Base-by-base conservation (phyloP, 2,888 invertebrate genomes). In the Xanthia icteritia region DNA sequence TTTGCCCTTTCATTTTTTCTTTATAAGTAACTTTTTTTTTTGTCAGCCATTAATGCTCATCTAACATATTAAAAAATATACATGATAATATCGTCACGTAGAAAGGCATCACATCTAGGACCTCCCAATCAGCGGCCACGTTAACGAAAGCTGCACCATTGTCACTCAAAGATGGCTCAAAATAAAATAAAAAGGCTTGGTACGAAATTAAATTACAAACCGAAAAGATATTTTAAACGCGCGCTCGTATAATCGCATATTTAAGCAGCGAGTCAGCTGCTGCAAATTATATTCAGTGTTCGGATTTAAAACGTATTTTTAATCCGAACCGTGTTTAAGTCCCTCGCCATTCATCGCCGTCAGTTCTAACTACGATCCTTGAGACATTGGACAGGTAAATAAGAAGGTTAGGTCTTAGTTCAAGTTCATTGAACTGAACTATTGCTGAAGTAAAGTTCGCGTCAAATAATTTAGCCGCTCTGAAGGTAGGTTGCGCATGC, bases 291-390 rank as follows among this genome's bases (percentile, higher is more conserved):
- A 69, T 76, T 45, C 11, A 15, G n/a, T 23, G 70, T 45, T 48
- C 17, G 42, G 56, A 75, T 72, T 78, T 69, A 54, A 76, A 81
- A 68, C 45, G 63, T 69, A 48, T 81, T 81, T 76, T 73, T 66
- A 81, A 76, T 70, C 42, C 63, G 20, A 70, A 63, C 71, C 68
- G 27, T 48, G 71, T 77, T 71, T 51, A 71, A 74, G 56, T 65
- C 71, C 54, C 20, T 72, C 42, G 78, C 65, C 23, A 82, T 82
- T 77, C 74, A 82, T 75, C 74, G 72, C 45, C 45, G 17, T 23
- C 78, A 72, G 61, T 65, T 61, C 77, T 77, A 51, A 72, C 77
- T 51, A 56, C 31, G 60, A 70, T 56, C 51, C 48, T 77, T 65
- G 9, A 2, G 31, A 15, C 45, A 81, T n/a, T 9, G 15, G 23